Conservation (phyloP, 2,888 invertebrate genomes). For the Venustoraphidia nigricollis region DNA sequence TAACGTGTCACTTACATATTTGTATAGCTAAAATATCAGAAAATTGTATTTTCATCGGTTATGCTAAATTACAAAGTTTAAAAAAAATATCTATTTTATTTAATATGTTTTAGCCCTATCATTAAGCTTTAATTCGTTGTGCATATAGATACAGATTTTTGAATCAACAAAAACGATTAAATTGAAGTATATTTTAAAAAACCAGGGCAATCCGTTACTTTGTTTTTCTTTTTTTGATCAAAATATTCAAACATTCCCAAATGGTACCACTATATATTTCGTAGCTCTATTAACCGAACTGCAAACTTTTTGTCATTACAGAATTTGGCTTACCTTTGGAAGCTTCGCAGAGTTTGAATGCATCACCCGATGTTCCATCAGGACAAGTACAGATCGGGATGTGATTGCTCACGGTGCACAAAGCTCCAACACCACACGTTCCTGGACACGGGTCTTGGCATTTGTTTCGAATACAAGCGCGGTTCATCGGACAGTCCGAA, state of each 20-base stretch:
- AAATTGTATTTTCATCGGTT: no score
- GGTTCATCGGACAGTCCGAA: slow-evolving; percentile 67
- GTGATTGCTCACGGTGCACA: slow-evolving; percentile 59
- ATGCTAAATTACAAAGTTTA: no score
- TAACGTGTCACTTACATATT: no score
- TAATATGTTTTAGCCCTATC: no score
- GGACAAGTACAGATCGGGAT: slow-evolving; percentile 43
- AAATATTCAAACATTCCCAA: not conserved
- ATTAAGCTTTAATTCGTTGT: no score
- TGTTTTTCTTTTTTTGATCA: not conserved
- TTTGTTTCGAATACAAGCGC: slow-evolving; percentile 66
- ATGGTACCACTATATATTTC: no score
- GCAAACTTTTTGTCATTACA: not conserved
- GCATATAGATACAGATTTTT: no score
- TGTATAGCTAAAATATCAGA: no score
- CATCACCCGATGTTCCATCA: slow-evolving; percentile 34
- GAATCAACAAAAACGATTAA: no score
- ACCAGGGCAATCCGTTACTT: slow-evolving; percentile 9
- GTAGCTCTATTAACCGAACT: not conserved
- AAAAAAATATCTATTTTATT: no score
- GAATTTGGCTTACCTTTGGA: slow-evolving; percentile 20
- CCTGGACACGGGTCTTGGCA: slow-evolving; percentile 75
- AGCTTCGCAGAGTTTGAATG: slow-evolving; percentile 31
- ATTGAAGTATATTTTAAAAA: no score
- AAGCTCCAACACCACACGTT: slow-evolving; percentile 69